Percentiles rank a stretch among this genome's conserved stretches.
phyloP scores from a whole-genome alignment of 2,888 invertebrate species.

The Melipona beecheii region DNA sequence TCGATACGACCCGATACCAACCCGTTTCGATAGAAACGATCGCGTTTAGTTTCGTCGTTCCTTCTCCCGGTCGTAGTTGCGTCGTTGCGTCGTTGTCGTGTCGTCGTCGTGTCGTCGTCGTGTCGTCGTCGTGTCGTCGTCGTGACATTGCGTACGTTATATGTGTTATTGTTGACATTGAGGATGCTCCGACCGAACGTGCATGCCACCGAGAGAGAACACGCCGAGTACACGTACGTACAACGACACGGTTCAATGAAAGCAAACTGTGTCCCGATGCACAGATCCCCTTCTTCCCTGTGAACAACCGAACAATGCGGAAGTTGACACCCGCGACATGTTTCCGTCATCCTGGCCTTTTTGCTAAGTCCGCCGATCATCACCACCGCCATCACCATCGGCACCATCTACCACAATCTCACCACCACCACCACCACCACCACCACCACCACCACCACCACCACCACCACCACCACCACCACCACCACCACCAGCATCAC shows the following conservation, averaged over 20 bases:
- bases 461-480: slow-evolving; percentile 30
- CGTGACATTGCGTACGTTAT: too few species aligned
- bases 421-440: slow-evolving; percentile 36
- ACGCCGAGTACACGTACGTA: background rate
- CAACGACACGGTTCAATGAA: background rate
- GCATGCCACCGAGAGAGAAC: too few species aligned
- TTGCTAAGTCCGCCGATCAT: slow-evolving; percentile 51
- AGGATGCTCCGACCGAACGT: background rate
- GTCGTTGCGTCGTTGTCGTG: background rate
- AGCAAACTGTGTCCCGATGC: background rate
- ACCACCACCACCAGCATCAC: slow-evolving; percentile 36
- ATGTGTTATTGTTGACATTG: slow-evolving; percentile 17
- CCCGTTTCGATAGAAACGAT: slow-evolving; percentile 11
- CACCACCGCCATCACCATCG: slow-evolving; percentile 58
- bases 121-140: background rate
- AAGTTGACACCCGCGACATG: slow-evolving; percentile 50
- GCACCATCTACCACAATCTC: slow-evolving; percentile 60
- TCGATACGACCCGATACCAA: slow-evolving; percentile 22
- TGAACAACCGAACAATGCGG: slow-evolving; percentile 37
- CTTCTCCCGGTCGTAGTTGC: background rate
- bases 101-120: too few species aligned
- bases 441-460: slow-evolving; percentile 14
- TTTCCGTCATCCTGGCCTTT: slow-evolving; percentile 58
- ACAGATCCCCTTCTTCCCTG: background rate
- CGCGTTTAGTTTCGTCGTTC: background rate